A percentile compares a stretch with the other conserved stretches of the same genome.
Evolutionary conservation across 2,113 vertebrate genomes (phyloP).

Genomic region (Myodes glareolus): DNA sequence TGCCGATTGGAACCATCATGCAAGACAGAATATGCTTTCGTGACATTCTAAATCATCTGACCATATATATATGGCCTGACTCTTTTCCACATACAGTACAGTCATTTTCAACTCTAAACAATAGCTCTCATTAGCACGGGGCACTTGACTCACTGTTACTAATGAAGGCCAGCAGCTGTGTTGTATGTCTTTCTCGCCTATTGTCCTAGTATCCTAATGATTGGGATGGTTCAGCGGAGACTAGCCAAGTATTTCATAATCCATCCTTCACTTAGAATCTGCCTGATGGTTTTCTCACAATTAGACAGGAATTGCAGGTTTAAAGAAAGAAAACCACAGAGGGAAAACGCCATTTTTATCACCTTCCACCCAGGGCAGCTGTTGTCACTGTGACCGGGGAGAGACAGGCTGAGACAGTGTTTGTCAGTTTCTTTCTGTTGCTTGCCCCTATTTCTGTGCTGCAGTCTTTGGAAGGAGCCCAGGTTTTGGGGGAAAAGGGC

Average conservation of each 20-base stretch:
- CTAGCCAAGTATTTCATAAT: not conserved
- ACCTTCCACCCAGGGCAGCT: not conserved
- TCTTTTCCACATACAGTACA: not conserved
- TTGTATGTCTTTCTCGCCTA: not conserved
- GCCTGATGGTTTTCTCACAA: not conserved
- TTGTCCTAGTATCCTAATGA: not conserved
- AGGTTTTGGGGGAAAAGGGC: not conserved
- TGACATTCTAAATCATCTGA: constrained; percentile 57
- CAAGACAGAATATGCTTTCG: constrained; percentile 45
- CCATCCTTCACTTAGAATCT: not conserved
- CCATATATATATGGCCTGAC: not conserved
- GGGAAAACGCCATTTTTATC: not conserved
- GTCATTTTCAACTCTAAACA: not conserved
- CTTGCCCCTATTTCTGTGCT: accelerated
- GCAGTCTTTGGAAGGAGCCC: not conserved
- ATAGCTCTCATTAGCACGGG: not conserved
- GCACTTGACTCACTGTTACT: not conserved
- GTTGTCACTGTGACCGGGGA: not conserved
- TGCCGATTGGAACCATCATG: constrained; percentile 12
- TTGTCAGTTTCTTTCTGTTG: not conserved
- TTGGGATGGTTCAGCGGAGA: not conserved
- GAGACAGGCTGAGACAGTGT: not conserved
- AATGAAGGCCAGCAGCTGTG: not conserved
- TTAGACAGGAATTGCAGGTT: not conserved
- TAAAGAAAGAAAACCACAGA: not conserved